phyloP scores from a whole-genome alignment of 2,113 vertebrate species.

The Pithys albifrons region DNA sequence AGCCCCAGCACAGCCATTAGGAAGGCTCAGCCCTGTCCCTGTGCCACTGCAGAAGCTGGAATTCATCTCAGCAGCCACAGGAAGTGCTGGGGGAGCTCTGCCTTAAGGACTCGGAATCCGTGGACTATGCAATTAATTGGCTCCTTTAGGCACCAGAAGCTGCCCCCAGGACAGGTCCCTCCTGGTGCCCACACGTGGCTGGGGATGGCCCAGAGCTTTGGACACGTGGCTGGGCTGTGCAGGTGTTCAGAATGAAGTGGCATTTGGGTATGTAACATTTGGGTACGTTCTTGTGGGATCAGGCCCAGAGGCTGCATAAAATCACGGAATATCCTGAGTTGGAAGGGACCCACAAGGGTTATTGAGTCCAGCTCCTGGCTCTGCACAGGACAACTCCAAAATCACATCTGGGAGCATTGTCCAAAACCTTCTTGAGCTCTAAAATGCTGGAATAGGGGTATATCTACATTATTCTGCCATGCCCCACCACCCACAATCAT shows the following conservation, averaged over 20 bases:
- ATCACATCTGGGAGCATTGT: background rate
- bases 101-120: background rate
- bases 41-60: conserved; percentile 4
- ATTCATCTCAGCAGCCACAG: background rate
- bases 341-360: background rate
- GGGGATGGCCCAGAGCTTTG: background rate
- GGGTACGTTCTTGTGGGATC: accelerated
- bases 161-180: background rate
- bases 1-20: background rate
- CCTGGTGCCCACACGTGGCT: accelerated
- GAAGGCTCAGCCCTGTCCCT: background rate
- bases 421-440: background rate
- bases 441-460: background rate
- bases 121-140: background rate
- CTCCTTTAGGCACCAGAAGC: background rate
- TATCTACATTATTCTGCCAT: accelerated
- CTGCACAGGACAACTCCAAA: background rate
- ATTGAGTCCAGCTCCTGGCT: background rate
- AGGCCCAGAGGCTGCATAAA: too few relatives aligned
- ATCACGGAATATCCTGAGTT: accelerated
- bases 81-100: accelerated
- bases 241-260: background rate
- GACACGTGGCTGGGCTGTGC: accelerated
- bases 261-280: background rate
- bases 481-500: background rate